Conservation (phyloP, 2,797 vertebrate genomes). For the Triplophysa yarkandensis region DNA sequence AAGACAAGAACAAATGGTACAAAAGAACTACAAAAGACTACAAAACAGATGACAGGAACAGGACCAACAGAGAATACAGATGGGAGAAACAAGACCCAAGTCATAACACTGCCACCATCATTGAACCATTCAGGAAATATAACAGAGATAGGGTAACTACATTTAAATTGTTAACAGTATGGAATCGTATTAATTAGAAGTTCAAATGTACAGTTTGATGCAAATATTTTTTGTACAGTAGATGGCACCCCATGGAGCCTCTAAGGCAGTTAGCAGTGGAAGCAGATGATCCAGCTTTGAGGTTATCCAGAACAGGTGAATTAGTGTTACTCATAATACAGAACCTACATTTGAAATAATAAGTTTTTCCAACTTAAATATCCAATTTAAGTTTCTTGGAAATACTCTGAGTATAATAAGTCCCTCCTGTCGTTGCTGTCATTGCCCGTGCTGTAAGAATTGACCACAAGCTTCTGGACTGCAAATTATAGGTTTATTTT, state of each 20-base stretch:
- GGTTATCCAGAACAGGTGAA: constrained; percentile 68
- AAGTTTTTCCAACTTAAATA: too few relatives aligned
- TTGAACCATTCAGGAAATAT: constrained; percentile 58
- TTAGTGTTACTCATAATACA: background rate
- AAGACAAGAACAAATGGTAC: too few relatives aligned
- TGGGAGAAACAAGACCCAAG: too few relatives aligned
- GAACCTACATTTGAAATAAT: too few relatives aligned
- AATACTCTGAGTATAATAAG: too few relatives aligned
- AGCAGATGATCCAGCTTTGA: constrained; percentile 69
- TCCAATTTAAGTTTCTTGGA: constrained; percentile 67
- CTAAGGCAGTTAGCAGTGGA: constrained; percentile 46
- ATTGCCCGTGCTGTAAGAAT: constrained; percentile 72
- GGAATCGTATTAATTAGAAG: too few relatives aligned
- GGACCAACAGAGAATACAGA: too few relatives aligned
- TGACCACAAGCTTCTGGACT: constrained; percentile 73
- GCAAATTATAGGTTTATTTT: too few relatives aligned
- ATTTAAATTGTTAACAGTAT: too few relatives aligned
- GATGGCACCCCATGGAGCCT: constrained; percentile 36
- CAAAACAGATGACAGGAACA: too few relatives aligned
- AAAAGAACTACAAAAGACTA: too few relatives aligned
- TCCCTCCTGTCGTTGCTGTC: constrained; percentile 68
- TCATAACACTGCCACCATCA: background rate
- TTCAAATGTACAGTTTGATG: too few relatives aligned
- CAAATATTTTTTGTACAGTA: constrained; percentile 64
- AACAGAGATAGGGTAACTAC: constrained; percentile 66